Base-by-base conservation (phyloP, 1,140 invertebrate species). In the Neotoxoptera formosana region DNA sequence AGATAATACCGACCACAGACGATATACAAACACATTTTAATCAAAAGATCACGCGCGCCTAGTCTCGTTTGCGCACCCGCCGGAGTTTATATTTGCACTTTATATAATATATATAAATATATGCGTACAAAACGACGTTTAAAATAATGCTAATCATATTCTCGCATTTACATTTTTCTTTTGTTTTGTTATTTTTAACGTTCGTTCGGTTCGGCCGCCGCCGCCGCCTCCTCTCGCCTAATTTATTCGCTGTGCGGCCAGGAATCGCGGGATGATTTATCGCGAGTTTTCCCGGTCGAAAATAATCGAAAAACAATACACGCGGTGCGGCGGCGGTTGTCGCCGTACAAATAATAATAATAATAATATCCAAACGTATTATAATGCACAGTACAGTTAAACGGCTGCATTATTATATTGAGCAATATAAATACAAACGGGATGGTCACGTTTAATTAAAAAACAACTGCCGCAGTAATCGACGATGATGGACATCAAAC, bases 121-220 rank as follows among this genome's bases (percentile, higher is more conserved):
- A n/a, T 17, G 17, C 14, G 14, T 76, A 76, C n/a, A 76, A 76
- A 34, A 76, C 51, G 34, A n/a, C 91, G 45, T 92, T 92, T 92
- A 92, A 92, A 84, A 81, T 92, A 92, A 92, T 92, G 91, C 67
- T 92, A 92, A 92, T 92, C 91, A 92, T 92, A 92, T 92, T 92
- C 91, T 92, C n/a, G 76, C 51, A 92, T 92, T 92, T 92, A 84
- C 45, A 92, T 92, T 92, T 92, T 92, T 92, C 91, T 92, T 83
- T 91, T 81, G 56, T 91, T 91, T 91, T 81, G 76, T 76, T 76
- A 30, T 67, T 92, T 83, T 91, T 67, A 48, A 47, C 30, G 41
- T 91, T 91, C 47, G 41, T 45, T 90, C 41, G 23, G 25, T 91
- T 92, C 34, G 30, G 45, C 83, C 83, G 8, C 36, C 41, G 45